Conservation (phyloP, 1,140 invertebrate genomes). For the Lasaia peninsularis region DNA sequence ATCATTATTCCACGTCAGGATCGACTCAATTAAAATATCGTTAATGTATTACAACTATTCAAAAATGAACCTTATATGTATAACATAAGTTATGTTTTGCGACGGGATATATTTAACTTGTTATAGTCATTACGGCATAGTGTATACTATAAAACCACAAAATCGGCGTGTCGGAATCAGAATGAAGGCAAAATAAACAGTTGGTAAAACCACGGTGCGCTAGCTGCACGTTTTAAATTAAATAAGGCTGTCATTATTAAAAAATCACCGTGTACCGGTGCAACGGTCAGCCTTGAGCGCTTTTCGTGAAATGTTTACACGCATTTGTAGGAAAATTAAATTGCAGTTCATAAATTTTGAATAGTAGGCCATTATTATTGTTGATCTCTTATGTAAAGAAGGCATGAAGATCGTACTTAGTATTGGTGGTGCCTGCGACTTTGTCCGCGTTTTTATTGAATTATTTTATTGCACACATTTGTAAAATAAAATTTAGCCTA, state of each 20-base stretch:
- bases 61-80: constrained; percentile 47
- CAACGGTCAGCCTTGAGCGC: constrained; percentile 9
- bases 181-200: constrained; percentile 75
- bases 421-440: too few relatives aligned
- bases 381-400: too few relatives aligned
- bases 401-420: too few relatives aligned
- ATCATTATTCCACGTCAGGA: constrained; percentile 75
- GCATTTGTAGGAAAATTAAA: neutral
- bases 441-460: too few relatives aligned
- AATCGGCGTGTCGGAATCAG: constrained; percentile 72
- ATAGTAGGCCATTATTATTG: too few relatives aligned
- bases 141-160: constrained; percentile 73
- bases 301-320: constrained; percentile 4
- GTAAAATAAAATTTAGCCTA: too few relatives aligned
- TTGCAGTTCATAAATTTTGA: too few relatives aligned
- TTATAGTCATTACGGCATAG: constrained; percentile 73
- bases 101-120: constrained; percentile 40
- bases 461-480: too few relatives aligned
- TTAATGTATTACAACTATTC: constrained; percentile 57
- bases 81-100: constrained; percentile 39
- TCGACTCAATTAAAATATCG: constrained; percentile 77
- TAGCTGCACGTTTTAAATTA: constrained; percentile 45
- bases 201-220: constrained; percentile 50
- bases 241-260: constrained; percentile 55
- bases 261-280: constrained; percentile 34